Conservation (phyloP, 2,888 invertebrate species). For the Odontocerum albicorne region DNA sequence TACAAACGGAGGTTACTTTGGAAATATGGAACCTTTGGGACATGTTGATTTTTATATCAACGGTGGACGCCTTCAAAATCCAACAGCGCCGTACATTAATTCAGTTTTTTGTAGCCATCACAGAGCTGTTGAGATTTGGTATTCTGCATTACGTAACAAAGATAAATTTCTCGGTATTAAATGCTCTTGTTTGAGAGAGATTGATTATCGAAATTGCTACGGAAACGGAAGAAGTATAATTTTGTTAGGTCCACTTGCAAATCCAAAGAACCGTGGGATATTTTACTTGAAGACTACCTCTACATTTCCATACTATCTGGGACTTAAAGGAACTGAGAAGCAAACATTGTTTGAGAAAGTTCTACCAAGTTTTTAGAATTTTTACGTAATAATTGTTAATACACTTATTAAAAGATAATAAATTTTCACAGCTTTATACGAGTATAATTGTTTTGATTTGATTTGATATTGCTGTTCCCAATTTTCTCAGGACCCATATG, state of each 20-base stretch:
- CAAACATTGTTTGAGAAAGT: too few species aligned
- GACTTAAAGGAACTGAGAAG: too few species aligned
- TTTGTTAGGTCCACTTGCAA: conserved; percentile 5
- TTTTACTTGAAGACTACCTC: conserved; percentile 10
- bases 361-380: too few species aligned
- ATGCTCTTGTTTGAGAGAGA: not conserved
- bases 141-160: not conserved
- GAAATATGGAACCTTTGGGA: conserved; percentile 21
- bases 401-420: too few species aligned
- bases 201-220: not conserved
- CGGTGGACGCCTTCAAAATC: conserved; percentile 27
- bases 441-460: too few species aligned
- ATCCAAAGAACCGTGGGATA: conserved; percentile 7
- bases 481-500: too few species aligned
- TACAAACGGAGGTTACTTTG: conserved; percentile 25
- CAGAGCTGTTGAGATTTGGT: conserved; percentile 19
- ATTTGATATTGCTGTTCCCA: too few species aligned
- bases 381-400: too few species aligned
- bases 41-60: conserved; percentile 31
- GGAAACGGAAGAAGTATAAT: conserved; percentile 1
- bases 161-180: not conserved
- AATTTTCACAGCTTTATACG: too few species aligned
- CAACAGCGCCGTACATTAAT: not conserved
- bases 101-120: conserved; percentile 15
- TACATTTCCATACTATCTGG: conserved; percentile 6